Conservation (phyloP, 2,888 invertebrate genomes). For the Caradrina kadenii region DNA sequence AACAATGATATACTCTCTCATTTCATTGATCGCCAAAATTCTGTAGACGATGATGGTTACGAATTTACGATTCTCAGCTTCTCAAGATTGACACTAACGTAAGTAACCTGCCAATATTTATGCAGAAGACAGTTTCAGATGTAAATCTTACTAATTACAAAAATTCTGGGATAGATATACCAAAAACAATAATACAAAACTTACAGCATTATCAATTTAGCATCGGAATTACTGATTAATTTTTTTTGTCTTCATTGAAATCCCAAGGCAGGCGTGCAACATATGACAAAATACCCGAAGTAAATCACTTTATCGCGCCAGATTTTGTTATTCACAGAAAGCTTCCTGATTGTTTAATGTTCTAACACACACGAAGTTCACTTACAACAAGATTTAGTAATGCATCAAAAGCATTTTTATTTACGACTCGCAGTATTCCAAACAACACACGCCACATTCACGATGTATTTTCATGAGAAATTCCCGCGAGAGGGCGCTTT, state of each 20-base stretch:
- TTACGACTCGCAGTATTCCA: slow-evolving; percentile 88
- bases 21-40: slow-evolving; percentile 49
- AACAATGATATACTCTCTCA: slow-evolving; percentile 7
- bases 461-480: slow-evolving; percentile 84
- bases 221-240: slow-evolving; percentile 87
- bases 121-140: slow-evolving; percentile 56
- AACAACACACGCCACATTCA: slow-evolving; percentile 91
- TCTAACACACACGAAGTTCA: slow-evolving; percentile 77
- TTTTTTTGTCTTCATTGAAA: slow-evolving; percentile 88
- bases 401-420: slow-evolving; percentile 86
- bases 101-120: slow-evolving; percentile 78
- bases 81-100: slow-evolving; percentile 63
- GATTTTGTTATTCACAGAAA: slow-evolving; percentile 71
- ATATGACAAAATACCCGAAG: slow-evolving; percentile 86
- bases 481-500: slow-evolving; percentile 83
- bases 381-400: slow-evolving; percentile 76
- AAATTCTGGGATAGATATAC: slow-evolving; percentile 51
- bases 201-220: slow-evolving; percentile 89
- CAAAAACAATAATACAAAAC: slow-evolving; percentile 75
- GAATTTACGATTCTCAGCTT: slow-evolving; percentile 64
- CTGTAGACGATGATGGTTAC: slow-evolving; percentile 65
- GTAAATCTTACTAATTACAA: slow-evolving; percentile 43
- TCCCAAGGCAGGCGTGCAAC: slow-evolving; percentile 90
- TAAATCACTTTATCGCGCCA: slow-evolving; percentile 74
- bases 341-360: slow-evolving; percentile 70